These are phyloP conservation scores for Portevinia maculata DNA, from an alignment of 2,888 invertebrate species.

Conservation along the genomic window DNA sequence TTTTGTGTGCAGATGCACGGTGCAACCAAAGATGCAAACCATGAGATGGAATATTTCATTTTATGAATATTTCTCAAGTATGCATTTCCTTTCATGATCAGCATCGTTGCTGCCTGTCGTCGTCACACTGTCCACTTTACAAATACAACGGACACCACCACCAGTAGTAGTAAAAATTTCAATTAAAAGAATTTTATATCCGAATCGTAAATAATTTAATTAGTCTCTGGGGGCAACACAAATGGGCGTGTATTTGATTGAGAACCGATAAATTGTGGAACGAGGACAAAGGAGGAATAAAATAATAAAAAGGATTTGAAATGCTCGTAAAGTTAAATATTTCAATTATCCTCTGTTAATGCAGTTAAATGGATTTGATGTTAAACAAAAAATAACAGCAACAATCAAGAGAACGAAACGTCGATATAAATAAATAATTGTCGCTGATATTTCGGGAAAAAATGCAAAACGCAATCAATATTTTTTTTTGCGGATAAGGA, in stretches of 20 bases:
- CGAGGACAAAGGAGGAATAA: slow-evolving; percentile 50
- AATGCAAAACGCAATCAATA: slow-evolving; percentile 31
- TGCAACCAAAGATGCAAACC: slow-evolving; percentile 14
- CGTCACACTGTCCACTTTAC: slow-evolving; percentile 17
- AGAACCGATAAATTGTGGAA: slow-evolving; percentile 59
- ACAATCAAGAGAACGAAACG: background rate
- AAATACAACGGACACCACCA: slow-evolving; percentile 14
- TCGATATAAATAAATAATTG: slow-evolving; percentile 25
- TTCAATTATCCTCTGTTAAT: slow-evolving; percentile 48
- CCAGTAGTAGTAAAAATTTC: slow-evolving; percentile 45
- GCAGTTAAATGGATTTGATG: slow-evolving; percentile 39
- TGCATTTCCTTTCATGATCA: slow-evolving; percentile 21
- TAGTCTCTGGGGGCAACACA: slow-evolving; percentile 39
- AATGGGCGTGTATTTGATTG: slow-evolving; percentile 45
- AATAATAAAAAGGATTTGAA: slow-evolving; percentile 55
- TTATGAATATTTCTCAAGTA: slow-evolving; percentile 46
- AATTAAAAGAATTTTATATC: slow-evolving; percentile 68
- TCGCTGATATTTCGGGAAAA: slow-evolving; percentile 17
- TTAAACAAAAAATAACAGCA: background rate
- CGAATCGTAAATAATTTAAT: slow-evolving; percentile 72
- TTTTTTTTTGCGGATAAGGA: slow-evolving; percentile 3
- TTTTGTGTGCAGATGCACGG: slow-evolving; percentile 7
- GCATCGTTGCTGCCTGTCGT: background rate
- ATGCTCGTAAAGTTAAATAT: slow-evolving; percentile 58
- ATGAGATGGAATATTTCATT: slow-evolving; percentile 53